Percentiles rank a stretch among this genome's conserved stretches.
phyloP scores from a whole-genome alignment of 2,797 vertebrate species.

The Ctenosaura bakeri region DNA sequence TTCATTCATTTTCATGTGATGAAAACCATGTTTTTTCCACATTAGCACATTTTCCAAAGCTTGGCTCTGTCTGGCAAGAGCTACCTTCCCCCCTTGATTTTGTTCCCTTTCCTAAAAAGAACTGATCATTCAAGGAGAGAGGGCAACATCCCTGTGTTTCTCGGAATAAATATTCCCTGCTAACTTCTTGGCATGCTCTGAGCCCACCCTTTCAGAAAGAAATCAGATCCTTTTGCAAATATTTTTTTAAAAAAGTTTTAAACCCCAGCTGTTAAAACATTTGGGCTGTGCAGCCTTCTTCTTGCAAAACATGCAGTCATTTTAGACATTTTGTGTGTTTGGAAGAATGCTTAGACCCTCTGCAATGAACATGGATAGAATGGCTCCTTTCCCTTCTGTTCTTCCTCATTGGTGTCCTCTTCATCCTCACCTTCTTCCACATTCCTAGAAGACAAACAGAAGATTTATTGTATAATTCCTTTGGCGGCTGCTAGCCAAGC shows the following conservation, averaged over 20 bases:
- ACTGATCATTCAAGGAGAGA: constrained; percentile 57
- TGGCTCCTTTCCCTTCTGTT: constrained; percentile 44
- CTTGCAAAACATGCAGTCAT: constrained; percentile 55
- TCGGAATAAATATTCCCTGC: constrained; percentile 79
- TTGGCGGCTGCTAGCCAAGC: constrained; percentile 75
- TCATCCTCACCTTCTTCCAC: constrained; percentile 58
- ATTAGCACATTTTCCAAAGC: constrained; percentile 60
- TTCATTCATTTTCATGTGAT: constrained; percentile 51
- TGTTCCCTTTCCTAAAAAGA: constrained; percentile 36
- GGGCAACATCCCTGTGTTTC: constrained; percentile 65
- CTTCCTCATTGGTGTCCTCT: constrained; percentile 47
- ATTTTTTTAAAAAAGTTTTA: constrained; percentile 71
- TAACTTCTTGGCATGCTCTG: constrained; percentile 70
- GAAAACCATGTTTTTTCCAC: neutral
- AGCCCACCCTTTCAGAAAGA: constrained; percentile 80
- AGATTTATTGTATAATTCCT: constrained; percentile 82
- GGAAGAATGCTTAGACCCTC: constrained; percentile 45
- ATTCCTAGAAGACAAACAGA: constrained; percentile 78
- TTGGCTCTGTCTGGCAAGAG: constrained; percentile 57
- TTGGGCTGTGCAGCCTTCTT: constrained; percentile 63
- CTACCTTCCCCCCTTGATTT: constrained; percentile 11
- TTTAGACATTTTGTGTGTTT: constrained; percentile 52
- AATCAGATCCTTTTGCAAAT: constrained; percentile 81
- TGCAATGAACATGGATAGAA: constrained; percentile 17
- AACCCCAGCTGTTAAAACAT: constrained; percentile 88